These are phyloP conservation scores for Enteromius anoplus DNA, from an alignment of 2,797 vertebrate genomes.

Conservation along the genomic window DNA sequence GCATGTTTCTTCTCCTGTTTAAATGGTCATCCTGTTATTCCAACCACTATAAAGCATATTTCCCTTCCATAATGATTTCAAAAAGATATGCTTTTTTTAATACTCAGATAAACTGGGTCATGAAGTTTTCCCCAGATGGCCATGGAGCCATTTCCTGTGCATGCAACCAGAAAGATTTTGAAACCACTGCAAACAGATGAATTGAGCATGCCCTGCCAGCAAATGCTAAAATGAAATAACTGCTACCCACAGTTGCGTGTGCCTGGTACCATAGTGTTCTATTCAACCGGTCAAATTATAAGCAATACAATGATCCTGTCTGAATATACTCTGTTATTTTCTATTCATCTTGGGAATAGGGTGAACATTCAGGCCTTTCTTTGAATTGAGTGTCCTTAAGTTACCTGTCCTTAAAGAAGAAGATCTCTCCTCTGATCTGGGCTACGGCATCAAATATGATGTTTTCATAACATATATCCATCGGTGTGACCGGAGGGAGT, in stretches of 20 bases:
- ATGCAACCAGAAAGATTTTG: slow-evolving; percentile 29
- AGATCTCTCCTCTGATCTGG: slow-evolving; percentile 94
- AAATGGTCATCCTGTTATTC: slow-evolving; percentile 18
- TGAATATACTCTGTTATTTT: background rate
- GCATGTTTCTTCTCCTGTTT: slow-evolving; percentile 16
- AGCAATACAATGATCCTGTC: background rate
- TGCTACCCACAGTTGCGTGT: background rate
- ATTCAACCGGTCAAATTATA: slow-evolving; percentile 11
- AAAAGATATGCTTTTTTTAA: slow-evolving; percentile 34
- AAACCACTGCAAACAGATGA: slow-evolving; percentile 39
- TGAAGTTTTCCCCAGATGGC: slow-evolving; percentile 17
- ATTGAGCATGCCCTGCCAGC: slow-evolving; percentile 7
- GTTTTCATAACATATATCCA: slow-evolving; percentile 89
- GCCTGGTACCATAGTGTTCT: background rate
- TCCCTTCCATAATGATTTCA: slow-evolving; percentile 25
- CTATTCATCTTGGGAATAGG: slow-evolving; percentile 6
- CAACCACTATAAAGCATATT: slow-evolving; percentile 7
- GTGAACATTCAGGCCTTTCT: background rate
- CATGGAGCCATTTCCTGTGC: slow-evolving; percentile 34
- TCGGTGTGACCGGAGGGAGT: slow-evolving; percentile 84
- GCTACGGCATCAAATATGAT: slow-evolving; percentile 91
- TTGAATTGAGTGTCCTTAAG: background rate
- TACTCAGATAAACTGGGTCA: slow-evolving; percentile 34
- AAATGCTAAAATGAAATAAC: slow-evolving; percentile 29
- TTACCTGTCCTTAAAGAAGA: slow-evolving; percentile 99